Percentiles rank a stretch among this genome's conserved stretches.
phyloP scores from a whole-genome alignment of 2,797 vertebrate genomes.

The Pseudochromis fuscus region DNA sequence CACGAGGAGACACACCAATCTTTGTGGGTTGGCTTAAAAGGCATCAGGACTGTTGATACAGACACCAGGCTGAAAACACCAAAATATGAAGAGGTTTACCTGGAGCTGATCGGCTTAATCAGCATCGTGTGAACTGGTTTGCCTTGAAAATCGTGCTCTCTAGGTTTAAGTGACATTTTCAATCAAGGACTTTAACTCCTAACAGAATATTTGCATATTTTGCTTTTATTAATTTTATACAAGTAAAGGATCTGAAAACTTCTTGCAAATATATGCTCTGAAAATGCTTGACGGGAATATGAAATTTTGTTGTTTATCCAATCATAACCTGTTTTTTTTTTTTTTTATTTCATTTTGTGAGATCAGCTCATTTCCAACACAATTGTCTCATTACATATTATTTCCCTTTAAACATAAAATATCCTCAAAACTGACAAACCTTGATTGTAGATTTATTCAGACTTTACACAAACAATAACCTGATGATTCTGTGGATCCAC shows the following conservation, averaged over 20 bases:
- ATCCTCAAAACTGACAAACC: not conserved
- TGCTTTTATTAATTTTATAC: not conserved
- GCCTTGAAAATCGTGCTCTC: no score
- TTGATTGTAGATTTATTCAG: slow-evolving; percentile 2
- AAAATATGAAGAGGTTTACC: no score
- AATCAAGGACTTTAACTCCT: not conserved
- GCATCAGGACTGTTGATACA: no score
- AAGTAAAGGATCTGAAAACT: not conserved
- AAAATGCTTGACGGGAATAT: not conserved
- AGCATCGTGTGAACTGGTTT: no score
- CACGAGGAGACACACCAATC: no score
- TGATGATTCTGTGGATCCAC: slow-evolving; percentile 30
- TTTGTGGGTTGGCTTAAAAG: no score
- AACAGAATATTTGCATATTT: no score
- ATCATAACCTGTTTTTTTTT: not conserved
- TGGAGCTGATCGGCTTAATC: no score
- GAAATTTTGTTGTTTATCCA: not conserved
- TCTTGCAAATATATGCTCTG: not conserved
- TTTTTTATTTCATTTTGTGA: no score
- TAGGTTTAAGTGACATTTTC: not conserved
- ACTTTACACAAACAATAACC: slow-evolving; percentile 25
- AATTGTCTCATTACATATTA: not conserved
- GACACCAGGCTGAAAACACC: no score
- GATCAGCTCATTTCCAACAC: not conserved
- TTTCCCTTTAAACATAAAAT: not conserved